Base-by-base conservation (phyloP, 2,888 invertebrate genomes). In the Eilema sororculum region DNA sequence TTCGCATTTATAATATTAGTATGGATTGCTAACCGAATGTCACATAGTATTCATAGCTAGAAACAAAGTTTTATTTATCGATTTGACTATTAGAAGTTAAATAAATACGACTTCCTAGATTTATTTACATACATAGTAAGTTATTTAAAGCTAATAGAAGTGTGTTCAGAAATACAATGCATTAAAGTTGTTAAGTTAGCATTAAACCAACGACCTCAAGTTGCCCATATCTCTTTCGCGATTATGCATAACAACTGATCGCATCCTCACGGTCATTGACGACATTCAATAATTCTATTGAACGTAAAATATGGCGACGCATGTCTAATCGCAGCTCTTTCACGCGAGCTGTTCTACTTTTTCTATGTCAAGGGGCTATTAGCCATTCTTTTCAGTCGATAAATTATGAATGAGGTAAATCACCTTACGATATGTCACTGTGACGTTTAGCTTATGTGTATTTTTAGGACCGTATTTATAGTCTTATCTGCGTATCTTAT, bases 361-460 rank as follows among this genome's bases (percentile, higher is more conserved):
- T 74, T 74, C 67, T 71, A 76, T 81, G 79, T 79, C 80, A 77
- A 82, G 79, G 82, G 70, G 60, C 68, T 52, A 80, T 79, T 83
- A 74, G 25, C 61, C 67, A 78, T 71, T 78, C 71, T 77, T 76
- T 79, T 78, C 76, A 80, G 81, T 83, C 74, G 80, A 78, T 77
- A 73, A 65, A 69, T 73, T 70, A 74, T 79, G 80, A 82, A 82
- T 81, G 78, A 73, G 77, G 76, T 81, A 74, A 80, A 82, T 75
- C 69, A 75, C 74, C 68, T 84, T 80, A 79, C 79, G 79, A 77
- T 33, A 60, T 60, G n/a, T 60, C 60, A 60, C 30, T n/a, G 52
- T 52, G 20, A 20, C 5, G 46, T 46, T 41, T 41, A 41, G 52
- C 46, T 46, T 46, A 46, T 52, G 20, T 52, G 52, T n/a, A n/a